Evolutionary conservation across 2,888 invertebrate genomes (phyloP), one percentile per base, ranked within the genome.

Genomic region (Germaria angustata): DNA sequence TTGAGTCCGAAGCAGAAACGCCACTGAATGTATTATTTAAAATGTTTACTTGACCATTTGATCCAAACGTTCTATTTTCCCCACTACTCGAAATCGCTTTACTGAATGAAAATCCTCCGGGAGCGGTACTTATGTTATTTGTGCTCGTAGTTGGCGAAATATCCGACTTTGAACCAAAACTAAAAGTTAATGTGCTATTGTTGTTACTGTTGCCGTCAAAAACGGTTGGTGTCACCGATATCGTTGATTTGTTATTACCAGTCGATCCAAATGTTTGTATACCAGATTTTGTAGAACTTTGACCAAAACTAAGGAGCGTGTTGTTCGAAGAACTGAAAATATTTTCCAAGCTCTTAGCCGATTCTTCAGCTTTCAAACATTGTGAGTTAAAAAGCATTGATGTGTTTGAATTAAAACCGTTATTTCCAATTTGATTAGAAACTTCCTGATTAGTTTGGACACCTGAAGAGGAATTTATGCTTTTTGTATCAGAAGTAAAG

Each of bases 61-160:
- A 13, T 34, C 63, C 69, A 53, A 72, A 80, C 8, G 73, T 20
- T 22, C 59, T 69, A 20, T n/a, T 34, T 24, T 65, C 15, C 0
- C 22, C 3, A 34, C 11, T 51, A 8, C 39, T 66, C 1, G 36
- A 34, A 15, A 39, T 7, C 4, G 20, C 36, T 20, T 75, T 46
- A 7, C 36, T 71, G 39, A 79, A 82, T 1, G 75, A 66, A 28
- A 82, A 82, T 24, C 82, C 82, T 28, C 75, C 79, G 6, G 61
- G 13, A 9, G 65, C 1, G n/a, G 6, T 28, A 9, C 13, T 39
- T 15, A 15, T 5, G 39, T 61, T 53, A 49, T 17, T 65, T 28
- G 65, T 34, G 13, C 32, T 66, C 11, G 28, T 9, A 41, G 17
- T 59, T 57, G 61, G 28, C 2, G 24, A 44, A 9, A 32, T 11